Base-by-base conservation (phyloP, 2,888 invertebrate genomes). In the Entomobrya proxima region DNA sequence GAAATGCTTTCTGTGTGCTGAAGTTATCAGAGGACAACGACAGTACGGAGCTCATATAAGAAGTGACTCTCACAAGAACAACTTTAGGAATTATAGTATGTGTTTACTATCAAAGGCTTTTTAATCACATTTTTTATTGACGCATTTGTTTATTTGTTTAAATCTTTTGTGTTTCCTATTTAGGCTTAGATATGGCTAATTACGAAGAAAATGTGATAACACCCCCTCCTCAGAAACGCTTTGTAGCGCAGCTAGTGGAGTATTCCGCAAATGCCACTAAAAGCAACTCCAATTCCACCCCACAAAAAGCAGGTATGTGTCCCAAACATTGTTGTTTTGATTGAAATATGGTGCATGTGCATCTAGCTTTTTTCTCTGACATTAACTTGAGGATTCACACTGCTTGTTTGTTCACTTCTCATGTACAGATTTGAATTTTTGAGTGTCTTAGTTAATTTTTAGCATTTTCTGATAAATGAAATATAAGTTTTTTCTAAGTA, bases 21-120 rank as follows among this genome's bases (percentile, higher is more conserved):
- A 55, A 55, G 4, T 61, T 24, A 24, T 85, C 1, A 69, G n/a
- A 5, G 87, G 87, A 5, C 80, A 79, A 24, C 80, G 87, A 0
- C 52, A 78, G n/a, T 67, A 58, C n/a, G 87, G 87, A 24, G 87
- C 87, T 27, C 87, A 87, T 37, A 81, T 87, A 21, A 27, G 87
- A 64, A 85, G 87, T 55, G 85, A 67, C 13, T 30, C 80, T 3
- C 87, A 87, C 27, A 85, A 85, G 44, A 74, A 85, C 44, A 55
- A 77, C 21, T 87, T 87, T 55, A 35, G 85, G 24, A 87, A 87
- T 58, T 81, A 44, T 18, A 77, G 87, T 87, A 85, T 47, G 81
- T 44, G 1, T 27, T 61, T 11, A 2, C 35, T 40, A 40, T 32
- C 47, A 47, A 15, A 2, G 15, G 3, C 11, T 47, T 15, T 47